Base-by-base conservation (phyloP, 2,113 vertebrate genomes). In the Corythornis madagascariensis region DNA sequence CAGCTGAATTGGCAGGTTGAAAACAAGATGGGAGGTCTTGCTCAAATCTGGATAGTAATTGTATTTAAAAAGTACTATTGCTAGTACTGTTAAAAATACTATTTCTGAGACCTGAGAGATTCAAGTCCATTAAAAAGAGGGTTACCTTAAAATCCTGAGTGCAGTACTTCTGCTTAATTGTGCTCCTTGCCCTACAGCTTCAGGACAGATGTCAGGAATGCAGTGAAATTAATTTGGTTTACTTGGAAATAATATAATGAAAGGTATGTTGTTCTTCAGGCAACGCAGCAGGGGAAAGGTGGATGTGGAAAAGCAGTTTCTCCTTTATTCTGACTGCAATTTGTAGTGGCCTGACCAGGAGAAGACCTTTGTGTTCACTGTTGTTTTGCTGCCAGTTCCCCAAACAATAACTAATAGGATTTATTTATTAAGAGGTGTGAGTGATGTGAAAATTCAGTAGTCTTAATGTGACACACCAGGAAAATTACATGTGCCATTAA, bases 361-460 rank as follows among this genome's bases (percentile, higher is more conserved):
- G 73, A 57, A 89, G 50, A 79, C 71, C 70, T 89, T 79, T 89
- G 45, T 72, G 10, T 65, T 94, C 57, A 26, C 50, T 75, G 66
- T 79, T 79, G 29, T 85, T 92, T 93, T 24, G 42, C n/a, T 93
- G 43, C 20, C 40, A 50, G 73, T 79, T 92, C 70, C 69, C 52
- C 42, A 76, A 80, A 59, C 71, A 85, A 28, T 83, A 91, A 83
- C 67, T 95, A 74, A 89, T 87, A 82, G 55, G 55, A 76, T 89
- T 26, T 69, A 60, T 87, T 88, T 86, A 82, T 83, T 92, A 82
- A 87, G 87, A 91, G 65, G 26, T 92, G 52, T 88, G 82, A 83
- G 72, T 89, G 75, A 84, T 84, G 73, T 89, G 77, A 88, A 89
- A 96, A 90, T 59, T 78, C 66, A 59, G 35, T 66, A 40, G 29